phyloP scores from a whole-genome alignment of 2,888 invertebrate genomes.

The Drosophila merina region DNA sequence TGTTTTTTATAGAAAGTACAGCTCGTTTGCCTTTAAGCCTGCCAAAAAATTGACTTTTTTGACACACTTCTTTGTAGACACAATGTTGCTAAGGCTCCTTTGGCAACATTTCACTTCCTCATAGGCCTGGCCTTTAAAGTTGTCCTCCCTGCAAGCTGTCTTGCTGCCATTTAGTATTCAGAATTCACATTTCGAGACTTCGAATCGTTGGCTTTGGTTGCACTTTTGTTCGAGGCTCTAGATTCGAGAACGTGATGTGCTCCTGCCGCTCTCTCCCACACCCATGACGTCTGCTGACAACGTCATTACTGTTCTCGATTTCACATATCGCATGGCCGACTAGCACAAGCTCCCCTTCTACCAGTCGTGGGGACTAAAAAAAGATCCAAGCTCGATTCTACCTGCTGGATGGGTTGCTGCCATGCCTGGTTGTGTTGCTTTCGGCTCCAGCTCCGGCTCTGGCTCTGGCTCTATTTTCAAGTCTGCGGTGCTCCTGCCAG shows the following conservation, averaged over 20 bases:
- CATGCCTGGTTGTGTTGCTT: slow-evolving; percentile 3
- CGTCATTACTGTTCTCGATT: slow-evolving; percentile 79
- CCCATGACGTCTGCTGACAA: slow-evolving; percentile 67
- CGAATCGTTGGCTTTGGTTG: slow-evolving; percentile 16
- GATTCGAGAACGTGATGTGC: slow-evolving; percentile 26
- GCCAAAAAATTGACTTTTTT: background rate
- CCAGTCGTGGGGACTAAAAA: slow-evolving; percentile 17
- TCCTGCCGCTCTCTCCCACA: slow-evolving; percentile 12
- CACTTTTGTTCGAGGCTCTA: slow-evolving; percentile 37
- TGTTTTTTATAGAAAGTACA: background rate
- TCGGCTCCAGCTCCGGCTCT: background rate
- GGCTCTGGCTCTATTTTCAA: slow-evolving; percentile 1
- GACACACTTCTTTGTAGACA: background rate
- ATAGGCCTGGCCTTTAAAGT: slow-evolving; percentile 18
- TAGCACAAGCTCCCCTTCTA: slow-evolving; percentile 40
- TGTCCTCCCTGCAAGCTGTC: slow-evolving; percentile 24
- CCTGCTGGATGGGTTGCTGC: slow-evolving; percentile 1
- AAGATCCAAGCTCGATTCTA: slow-evolving; percentile 16
- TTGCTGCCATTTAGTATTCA: slow-evolving; percentile 25
- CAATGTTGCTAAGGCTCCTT: slow-evolving; percentile 11
- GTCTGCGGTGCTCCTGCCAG: slow-evolving; percentile 16
- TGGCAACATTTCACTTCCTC: slow-evolving; percentile 12
- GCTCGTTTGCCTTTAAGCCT: background rate
- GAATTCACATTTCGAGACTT: slow-evolving; percentile 1
- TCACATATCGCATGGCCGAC: slow-evolving; percentile 75